These are phyloP conservation scores for Drosophila tsacasi DNA, from an alignment of 1,140 invertebrate species.

Conservation along the genomic window DNA sequence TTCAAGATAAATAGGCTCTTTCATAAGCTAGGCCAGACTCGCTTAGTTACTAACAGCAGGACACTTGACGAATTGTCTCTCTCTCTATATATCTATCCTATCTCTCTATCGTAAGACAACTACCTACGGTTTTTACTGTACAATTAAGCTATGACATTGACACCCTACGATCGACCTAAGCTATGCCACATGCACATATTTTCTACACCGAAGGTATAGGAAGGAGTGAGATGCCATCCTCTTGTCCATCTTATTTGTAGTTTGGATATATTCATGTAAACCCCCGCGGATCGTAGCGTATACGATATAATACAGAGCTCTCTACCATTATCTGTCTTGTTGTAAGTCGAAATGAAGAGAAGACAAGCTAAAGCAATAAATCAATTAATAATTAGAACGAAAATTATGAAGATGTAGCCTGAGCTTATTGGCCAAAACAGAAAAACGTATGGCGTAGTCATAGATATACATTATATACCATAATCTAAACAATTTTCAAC, in stretches of 20 bases:
- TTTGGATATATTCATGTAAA: conserved; percentile 24
- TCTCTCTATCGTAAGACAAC: conserved; percentile 59
- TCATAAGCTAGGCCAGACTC: conserved; percentile 70
- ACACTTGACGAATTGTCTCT: conserved; percentile 66
- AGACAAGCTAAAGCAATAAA: conserved; percentile 37
- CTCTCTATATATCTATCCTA: conserved; percentile 41
- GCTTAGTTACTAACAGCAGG: conserved; percentile 74
- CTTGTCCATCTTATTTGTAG: not conserved
- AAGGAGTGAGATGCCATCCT: not conserved
- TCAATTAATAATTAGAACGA: conserved; percentile 32
- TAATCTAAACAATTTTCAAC: conserved; percentile 38
- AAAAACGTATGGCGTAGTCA: conserved; percentile 23
- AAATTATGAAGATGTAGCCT: conserved; percentile 39
- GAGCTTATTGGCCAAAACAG: conserved; percentile 40
- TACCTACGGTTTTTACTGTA: conserved; percentile 68
- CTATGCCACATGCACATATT: conserved; percentile 33
- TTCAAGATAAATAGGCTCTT: conserved; percentile 68
- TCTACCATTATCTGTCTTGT: conserved; percentile 22
- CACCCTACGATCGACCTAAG: conserved; percentile 48
- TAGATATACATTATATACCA: conserved; percentile 27
- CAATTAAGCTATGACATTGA: conserved; percentile 68
- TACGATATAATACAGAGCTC: conserved; percentile 31
- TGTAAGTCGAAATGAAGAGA: not conserved
- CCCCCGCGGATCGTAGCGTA: conserved; percentile 6
- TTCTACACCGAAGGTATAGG: conserved; percentile 23